Percentiles rank a stretch among this genome's conserved stretches.
phyloP scores from a whole-genome alignment of 2,797 vertebrate species.

The Acrocephalus scirpaceus region DNA sequence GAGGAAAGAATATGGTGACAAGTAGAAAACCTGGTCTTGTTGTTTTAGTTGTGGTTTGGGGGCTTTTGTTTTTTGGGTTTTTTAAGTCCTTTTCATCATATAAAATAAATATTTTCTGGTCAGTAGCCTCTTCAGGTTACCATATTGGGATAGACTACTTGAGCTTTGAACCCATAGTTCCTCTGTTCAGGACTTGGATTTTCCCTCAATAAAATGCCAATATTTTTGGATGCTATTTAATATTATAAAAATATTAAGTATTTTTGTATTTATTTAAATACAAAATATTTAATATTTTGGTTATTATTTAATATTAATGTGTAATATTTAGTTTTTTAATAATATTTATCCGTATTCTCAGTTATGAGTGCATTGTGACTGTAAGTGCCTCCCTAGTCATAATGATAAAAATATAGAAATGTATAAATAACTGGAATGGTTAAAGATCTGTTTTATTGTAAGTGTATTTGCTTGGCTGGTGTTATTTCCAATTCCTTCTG shows the following conservation, averaged over 20 bases:
- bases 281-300: background rate
- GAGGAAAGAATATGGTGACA: background rate
- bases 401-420: background rate
- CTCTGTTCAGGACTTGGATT: background rate
- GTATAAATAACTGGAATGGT: background rate
- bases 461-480: background rate
- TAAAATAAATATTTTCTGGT: background rate
- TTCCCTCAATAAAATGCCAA: background rate
- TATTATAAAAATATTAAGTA: background rate
- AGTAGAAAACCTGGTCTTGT: background rate
- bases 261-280: too few relatives aligned
- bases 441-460: background rate
- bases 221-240: background rate
- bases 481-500: background rate
- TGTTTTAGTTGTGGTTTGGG: background rate
- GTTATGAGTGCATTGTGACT: background rate
- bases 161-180: background rate
- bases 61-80: rapidly evolving
- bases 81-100: background rate
- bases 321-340: background rate
- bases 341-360: background rate
- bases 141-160: background rate
- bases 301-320: background rate
- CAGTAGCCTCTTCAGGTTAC: background rate
- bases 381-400: background rate